Conservation (phyloP, 2,888 invertebrate species). For the Nephrotoma guestfalica region DNA sequence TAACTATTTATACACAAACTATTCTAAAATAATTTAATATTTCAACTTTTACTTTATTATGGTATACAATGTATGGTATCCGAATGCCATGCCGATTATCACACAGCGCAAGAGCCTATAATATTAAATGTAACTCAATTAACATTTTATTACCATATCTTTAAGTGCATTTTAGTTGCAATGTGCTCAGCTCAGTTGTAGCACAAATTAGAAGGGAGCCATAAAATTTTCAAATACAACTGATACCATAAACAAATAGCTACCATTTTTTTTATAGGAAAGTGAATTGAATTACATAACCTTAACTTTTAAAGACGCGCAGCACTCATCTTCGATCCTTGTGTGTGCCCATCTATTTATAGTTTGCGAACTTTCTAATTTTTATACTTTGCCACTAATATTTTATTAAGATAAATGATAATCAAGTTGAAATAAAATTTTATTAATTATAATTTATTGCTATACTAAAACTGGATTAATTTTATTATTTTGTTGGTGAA, state of each 20-base stretch:
- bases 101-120: not conserved
- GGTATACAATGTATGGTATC: not conserved
- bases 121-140: not conserved
- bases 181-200: not conserved
- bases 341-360: not conserved
- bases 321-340: not conserved
- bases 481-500: not conserved
- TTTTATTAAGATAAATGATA: not conserved
- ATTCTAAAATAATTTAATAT: not conserved
- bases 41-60: not conserved
- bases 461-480: not conserved
- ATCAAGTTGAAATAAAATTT: not conserved
- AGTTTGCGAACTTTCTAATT: not conserved
- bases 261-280: not conserved
- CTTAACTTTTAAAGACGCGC: not conserved
- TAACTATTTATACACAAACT: not conserved
- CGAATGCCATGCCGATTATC: not conserved
- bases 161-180: not conserved
- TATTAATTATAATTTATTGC: not conserved
- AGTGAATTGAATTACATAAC: not conserved
- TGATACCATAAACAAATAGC: not conserved
- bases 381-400: not conserved
- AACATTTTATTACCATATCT: not conserved
- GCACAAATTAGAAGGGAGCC: not conserved
- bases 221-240: not conserved